Evolutionary conservation across 2,888 invertebrate genomes (phyloP).

Genomic region (Punctoribates punctum): DNA sequence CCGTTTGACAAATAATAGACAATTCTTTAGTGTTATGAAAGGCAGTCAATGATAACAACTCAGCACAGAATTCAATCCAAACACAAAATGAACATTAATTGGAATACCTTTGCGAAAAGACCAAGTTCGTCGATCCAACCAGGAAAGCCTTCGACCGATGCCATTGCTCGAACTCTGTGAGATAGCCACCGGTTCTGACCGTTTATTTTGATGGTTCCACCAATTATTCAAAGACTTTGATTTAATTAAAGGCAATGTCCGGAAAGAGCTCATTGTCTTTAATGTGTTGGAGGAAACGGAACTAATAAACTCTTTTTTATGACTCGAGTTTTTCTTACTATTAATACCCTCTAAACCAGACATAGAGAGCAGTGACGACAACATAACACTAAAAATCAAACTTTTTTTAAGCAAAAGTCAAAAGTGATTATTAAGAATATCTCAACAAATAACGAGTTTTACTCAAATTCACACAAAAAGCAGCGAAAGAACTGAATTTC

Average conservation of each 20-base stretch:
- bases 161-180: neutral
- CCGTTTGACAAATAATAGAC: too few species aligned
- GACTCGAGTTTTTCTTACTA: neutral
- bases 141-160: neutral
- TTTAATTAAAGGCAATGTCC: conserved; percentile 17
- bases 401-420: neutral
- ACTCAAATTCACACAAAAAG: neutral
- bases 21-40: too few species aligned
- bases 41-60: neutral
- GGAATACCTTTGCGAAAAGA: conserved; percentile 24
- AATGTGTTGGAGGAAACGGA: neutral
- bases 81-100: neutral
- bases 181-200: neutral
- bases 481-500: neutral
- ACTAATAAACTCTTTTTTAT: neutral
- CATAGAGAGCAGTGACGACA: conserved; percentile 16
- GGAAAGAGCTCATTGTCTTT: conserved; percentile 1
- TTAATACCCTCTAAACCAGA: neutral
- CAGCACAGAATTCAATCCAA: neutral
- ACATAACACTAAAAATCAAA: conserved; percentile 9
- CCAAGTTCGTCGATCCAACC: conserved; percentile 13
- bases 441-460: neutral
- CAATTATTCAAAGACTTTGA: conserved; percentile 2
- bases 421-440: neutral
- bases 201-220: too few species aligned